These are phyloP conservation scores for Bovichtus variegatus DNA, from an alignment of 2,797 vertebrate genomes.

Conservation along the genomic window DNA sequence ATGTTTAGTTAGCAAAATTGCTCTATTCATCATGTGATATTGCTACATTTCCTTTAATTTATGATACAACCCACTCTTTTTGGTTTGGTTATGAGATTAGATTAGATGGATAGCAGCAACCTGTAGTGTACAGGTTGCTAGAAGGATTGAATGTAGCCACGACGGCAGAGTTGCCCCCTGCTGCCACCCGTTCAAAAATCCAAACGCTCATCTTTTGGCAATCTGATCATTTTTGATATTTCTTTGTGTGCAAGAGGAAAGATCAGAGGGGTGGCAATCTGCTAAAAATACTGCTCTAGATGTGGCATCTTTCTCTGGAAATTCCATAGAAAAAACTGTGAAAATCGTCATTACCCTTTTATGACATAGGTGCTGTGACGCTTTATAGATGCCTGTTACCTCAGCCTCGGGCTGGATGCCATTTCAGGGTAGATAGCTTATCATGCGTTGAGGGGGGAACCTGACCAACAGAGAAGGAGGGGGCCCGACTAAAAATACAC, in stretches of 20 bases:
- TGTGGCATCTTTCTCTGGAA: background rate
- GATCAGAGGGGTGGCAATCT: background rate
- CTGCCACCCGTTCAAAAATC: background rate
- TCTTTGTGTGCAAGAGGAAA: background rate
- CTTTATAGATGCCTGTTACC: slow-evolving; percentile 2
- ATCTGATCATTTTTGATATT: background rate
- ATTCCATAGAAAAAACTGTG: background rate
- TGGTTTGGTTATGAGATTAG: background rate
- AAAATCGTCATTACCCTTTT: background rate
- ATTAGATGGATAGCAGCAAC: background rate
- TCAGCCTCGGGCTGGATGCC: slow-evolving; percentile 5
- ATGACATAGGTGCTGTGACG: background rate
- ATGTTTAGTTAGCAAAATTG: too few relatives aligned
- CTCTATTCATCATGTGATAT: background rate
- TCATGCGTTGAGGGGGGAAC: slow-evolving; percentile 21
- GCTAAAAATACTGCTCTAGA: background rate
- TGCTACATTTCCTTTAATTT: background rate
- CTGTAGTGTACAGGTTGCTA: background rate
- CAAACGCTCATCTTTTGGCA: too few relatives aligned
- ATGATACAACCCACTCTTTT: too few relatives aligned
- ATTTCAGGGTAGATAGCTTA: slow-evolving; percentile 40
- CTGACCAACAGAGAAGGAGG: slow-evolving; percentile 1
- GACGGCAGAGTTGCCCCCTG: background rate
- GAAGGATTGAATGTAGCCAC: background rate
- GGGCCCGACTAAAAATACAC: slow-evolving; percentile 42